These are phyloP conservation scores for Sebastes ruberrimus DNA, from an alignment of 2,797 vertebrate species.

Conservation along the genomic window DNA sequence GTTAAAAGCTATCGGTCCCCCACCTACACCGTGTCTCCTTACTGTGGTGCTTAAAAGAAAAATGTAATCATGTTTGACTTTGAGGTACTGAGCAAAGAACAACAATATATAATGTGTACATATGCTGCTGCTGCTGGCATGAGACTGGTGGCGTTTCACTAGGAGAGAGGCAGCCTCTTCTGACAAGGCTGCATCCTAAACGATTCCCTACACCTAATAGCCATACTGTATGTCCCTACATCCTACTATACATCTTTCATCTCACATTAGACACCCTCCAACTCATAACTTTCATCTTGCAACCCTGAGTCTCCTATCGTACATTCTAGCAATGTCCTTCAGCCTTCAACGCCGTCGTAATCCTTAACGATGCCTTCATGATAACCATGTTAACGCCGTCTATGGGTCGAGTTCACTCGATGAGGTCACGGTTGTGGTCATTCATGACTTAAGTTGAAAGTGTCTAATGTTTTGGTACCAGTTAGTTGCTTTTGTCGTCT, in stretches of 20 bases:
- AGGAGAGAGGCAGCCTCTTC: background rate
- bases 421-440: background rate
- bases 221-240: background rate
- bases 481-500: background rate
- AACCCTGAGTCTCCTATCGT: background rate
- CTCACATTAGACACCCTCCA: background rate
- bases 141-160: background rate
- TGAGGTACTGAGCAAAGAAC: constrained; percentile 23
- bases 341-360: background rate
- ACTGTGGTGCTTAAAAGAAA: constrained; percentile 13
- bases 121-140: background rate
- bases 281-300: background rate
- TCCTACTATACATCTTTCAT: background rate
- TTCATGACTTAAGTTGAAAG: background rate
- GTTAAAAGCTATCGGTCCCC: constrained; percentile 26
- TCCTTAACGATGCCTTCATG: background rate
- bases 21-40: constrained; percentile 9
- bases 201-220: background rate
- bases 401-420: background rate
- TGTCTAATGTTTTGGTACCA: background rate
- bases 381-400: background rate
- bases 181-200: background rate
- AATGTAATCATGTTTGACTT: constrained; percentile 32
- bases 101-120: background rate
- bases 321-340: background rate